phyloP scores from a whole-genome alignment of 37 sponge, comb jelly and placozoan species.

The Cliona cf. orientalis region DNA sequence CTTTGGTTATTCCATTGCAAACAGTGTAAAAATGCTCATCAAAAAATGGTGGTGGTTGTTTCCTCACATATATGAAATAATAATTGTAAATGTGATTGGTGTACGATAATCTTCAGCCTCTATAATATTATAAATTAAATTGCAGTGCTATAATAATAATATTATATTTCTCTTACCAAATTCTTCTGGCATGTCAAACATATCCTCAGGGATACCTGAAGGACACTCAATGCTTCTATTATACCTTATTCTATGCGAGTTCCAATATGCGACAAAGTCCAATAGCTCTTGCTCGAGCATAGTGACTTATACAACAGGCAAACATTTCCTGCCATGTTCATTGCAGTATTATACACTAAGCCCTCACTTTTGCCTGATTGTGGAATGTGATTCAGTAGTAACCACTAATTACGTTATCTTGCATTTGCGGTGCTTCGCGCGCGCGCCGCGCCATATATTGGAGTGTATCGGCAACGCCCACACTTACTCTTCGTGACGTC shows the following conservation, averaged over 20 bases:
- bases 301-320: neutral
- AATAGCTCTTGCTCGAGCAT: conserved; percentile 8
- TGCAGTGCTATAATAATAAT: too few species aligned
- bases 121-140: neutral
- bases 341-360: too few species aligned
- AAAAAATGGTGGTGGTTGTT: neutral
- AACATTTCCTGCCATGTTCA: neutral
- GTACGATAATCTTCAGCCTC: neutral
- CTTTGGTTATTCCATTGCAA: neutral
- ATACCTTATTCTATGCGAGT: conserved; percentile 1
- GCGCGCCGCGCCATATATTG: too few species aligned
- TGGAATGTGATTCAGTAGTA: too few species aligned
- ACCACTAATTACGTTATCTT: too few species aligned
- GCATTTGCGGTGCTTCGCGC: too few species aligned
- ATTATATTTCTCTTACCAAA: conserved; percentile 25
- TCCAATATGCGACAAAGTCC: conserved; percentile 17
- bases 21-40: neutral
- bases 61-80: neutral
- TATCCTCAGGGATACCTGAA: conserved; percentile 12
- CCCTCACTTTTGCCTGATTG: too few species aligned
- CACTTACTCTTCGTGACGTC: too few species aligned
- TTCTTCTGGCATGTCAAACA: neutral
- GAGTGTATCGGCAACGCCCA: too few species aligned
- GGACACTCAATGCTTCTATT: neutral
- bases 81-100: too few species aligned